phyloP scores from a whole-genome alignment of 2,797 vertebrate species.

The Rousettus madagascariensis region DNA sequence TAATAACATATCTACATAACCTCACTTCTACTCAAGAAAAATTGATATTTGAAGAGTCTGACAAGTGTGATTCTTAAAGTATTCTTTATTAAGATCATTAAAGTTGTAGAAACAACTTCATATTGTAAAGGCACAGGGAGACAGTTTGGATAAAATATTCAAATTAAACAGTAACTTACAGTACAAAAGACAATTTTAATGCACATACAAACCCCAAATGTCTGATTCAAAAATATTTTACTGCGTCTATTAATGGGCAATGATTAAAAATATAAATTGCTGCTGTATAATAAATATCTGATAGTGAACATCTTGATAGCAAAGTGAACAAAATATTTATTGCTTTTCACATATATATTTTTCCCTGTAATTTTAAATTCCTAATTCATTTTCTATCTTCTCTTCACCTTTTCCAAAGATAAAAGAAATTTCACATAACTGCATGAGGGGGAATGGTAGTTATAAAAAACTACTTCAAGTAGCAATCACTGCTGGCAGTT shows the following conservation, averaged over 20 bases:
- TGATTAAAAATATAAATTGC: constrained; percentile 90
- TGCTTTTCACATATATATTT: constrained; percentile 90
- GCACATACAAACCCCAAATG: constrained; percentile 93
- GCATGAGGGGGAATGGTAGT: constrained; percentile 78
- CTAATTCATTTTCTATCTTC: constrained; percentile 79
- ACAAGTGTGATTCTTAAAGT: constrained; percentile 86
- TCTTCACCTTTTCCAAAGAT: constrained; percentile 74
- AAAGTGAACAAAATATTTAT: constrained; percentile 91
- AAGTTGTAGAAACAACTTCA: constrained; percentile 98
- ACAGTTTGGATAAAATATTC: constrained; percentile 96
- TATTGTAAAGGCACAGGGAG: constrained; percentile 99
- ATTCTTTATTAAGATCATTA: constrained; percentile 98
- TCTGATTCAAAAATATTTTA: constrained; percentile 89
- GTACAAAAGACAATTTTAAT: constrained; percentile 98
- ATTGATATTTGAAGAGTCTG: constrained; percentile 12
- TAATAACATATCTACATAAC: not conserved
- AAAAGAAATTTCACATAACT: constrained; percentile 81
- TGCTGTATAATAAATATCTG: constrained; percentile 88
- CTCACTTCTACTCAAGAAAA: constrained; percentile 26
- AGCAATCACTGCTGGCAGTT: constrained; percentile 76
- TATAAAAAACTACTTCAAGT: constrained; percentile 75
- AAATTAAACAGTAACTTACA: constrained; percentile 92
- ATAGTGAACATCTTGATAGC: constrained; percentile 84
- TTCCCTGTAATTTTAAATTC: constrained; percentile 85
- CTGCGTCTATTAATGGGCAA: constrained; percentile 84